These are phyloP conservation scores for Cephalopachus bancanus DNA, from an alignment of 2,797 vertebrate genomes.

Conservation along the genomic window DNA sequence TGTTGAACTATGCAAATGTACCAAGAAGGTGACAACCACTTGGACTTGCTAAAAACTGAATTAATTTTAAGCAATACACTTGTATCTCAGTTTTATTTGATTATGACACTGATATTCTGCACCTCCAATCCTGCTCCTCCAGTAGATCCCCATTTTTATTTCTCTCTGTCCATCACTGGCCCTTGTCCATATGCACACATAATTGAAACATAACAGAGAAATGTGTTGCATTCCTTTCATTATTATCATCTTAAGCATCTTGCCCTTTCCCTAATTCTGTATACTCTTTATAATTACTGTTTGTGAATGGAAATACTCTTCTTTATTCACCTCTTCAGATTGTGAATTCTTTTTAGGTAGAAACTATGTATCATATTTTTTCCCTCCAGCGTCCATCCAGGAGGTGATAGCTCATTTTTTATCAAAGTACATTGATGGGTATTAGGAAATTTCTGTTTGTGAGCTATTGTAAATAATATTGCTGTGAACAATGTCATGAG, in stretches of 20 bases:
- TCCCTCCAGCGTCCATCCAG: background rate
- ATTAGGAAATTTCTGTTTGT: background rate
- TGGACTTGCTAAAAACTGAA: background rate
- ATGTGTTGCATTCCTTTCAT: background rate
- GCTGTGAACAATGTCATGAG: background rate
- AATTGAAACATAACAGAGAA: background rate
- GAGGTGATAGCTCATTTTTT: background rate
- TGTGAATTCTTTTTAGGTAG: background rate
- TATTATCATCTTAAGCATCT: background rate
- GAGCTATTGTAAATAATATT: background rate
- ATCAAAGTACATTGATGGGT: background rate
- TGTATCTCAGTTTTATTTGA: background rate
- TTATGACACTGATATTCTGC: background rate
- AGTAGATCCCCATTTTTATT: background rate
- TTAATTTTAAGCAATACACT: slow-evolving; percentile 1
- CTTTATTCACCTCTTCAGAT: background rate
- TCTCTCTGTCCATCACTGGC: background rate
- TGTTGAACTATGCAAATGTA: background rate
- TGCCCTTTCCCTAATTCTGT: background rate
- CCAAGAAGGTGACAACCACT: background rate
- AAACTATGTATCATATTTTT: background rate
- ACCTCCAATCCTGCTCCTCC: background rate
- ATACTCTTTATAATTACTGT: background rate
- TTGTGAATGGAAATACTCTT: background rate
- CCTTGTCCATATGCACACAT: background rate